phyloP scores from a whole-genome alignment of 2,113 vertebrate species.

The Megaleporinus macrocephalus region DNA sequence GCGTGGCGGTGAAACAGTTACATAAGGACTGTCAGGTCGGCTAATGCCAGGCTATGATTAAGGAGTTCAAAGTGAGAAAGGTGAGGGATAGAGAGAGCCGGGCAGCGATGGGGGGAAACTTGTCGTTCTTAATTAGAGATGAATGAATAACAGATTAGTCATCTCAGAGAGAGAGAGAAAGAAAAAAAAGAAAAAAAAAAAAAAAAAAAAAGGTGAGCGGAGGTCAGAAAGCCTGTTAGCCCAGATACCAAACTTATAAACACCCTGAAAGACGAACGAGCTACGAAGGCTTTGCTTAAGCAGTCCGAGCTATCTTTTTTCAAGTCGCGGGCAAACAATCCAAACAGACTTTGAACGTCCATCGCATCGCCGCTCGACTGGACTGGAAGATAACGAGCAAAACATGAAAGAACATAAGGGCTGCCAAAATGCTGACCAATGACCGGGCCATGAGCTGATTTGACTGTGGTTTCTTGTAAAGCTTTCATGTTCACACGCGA shows the following conservation, averaged over 20 bases:
- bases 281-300: not conserved
- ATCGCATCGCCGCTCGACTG: no score
- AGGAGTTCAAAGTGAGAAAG: slow-evolving; percentile 6
- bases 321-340: not conserved
- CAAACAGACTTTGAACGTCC: not conserved
- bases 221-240: not conserved
- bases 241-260: no score
- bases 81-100: not conserved
- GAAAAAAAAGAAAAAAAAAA: no score
- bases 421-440: not conserved
- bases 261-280: no score
- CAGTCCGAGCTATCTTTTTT: not conserved
- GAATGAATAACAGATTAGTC: not conserved
- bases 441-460: not conserved
- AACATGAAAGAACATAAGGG: not conserved
- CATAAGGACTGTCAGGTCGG: slow-evolving; percentile 7
- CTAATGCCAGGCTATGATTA: not conserved
- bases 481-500: not conserved
- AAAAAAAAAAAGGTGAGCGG: not conserved
- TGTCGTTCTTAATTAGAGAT: not conserved
- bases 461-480: slow-evolving; percentile 15
- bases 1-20: not conserved
- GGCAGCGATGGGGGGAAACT: not conserved
- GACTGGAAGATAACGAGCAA: no score
- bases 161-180: no score